These are phyloP conservation scores for Okamejei kenojei DNA, from an alignment of 2,797 vertebrate species.

Conservation along the genomic window DNA sequence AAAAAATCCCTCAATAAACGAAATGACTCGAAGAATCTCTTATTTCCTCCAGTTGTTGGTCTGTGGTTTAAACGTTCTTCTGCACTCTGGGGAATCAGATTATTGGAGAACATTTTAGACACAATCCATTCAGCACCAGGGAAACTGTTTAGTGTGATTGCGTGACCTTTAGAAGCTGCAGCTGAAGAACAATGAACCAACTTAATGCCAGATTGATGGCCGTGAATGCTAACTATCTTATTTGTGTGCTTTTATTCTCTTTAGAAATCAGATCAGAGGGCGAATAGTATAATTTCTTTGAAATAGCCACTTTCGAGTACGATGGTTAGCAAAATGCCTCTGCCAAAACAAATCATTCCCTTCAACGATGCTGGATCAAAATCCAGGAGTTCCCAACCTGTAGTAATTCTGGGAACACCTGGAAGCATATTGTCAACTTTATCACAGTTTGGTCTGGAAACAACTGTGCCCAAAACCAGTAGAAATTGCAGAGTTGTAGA, in stretches of 20 bases:
- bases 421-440: too few species aligned
- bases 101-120: constrained; percentile 2
- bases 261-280: not conserved
- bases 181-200: not conserved
- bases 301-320: not conserved
- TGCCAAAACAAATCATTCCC: not conserved
- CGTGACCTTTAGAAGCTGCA: not conserved
- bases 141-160: not conserved
- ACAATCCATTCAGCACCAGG: not conserved
- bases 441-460: too few species aligned
- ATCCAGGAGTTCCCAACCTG: too few species aligned
- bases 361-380: too few species aligned
- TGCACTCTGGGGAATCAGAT: not conserved
- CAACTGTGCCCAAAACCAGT: too few species aligned
- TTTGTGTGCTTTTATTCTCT: not conserved
- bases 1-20: not conserved
- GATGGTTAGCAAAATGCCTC: not conserved
- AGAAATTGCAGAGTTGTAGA: too few species aligned
- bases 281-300: not conserved
- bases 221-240: not conserved
- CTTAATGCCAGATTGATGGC: not conserved
- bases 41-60: not conserved
- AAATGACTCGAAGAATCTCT: not conserved
- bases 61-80: not conserved
- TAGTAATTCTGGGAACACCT: too few species aligned